A percentile compares a stretch with the other conserved stretches of the same genome.
Evolutionary conservation across 2,888 invertebrate genomes (phyloP).

Genomic region (Chymomyza amoena): DNA sequence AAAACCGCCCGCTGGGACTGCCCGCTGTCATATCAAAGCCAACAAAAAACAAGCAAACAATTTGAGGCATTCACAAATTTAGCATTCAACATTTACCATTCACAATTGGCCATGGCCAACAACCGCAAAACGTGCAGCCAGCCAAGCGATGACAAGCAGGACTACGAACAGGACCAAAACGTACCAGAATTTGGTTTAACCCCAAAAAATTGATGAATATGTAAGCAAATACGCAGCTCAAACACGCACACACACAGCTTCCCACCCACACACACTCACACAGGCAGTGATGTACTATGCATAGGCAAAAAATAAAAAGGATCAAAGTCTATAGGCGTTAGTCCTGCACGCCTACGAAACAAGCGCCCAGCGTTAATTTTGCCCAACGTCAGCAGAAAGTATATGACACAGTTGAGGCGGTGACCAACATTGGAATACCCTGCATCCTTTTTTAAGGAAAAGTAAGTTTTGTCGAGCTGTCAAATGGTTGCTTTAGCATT

Average conservation of each 20-base stretch:
- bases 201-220: constrained; percentile 68
- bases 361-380: constrained; percentile 58
- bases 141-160: background rate
- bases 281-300: background rate
- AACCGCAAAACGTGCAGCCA: constrained; percentile 63
- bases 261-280: constrained; percentile 10
- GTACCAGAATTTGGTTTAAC: constrained; percentile 39
- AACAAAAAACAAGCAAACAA: constrained; percentile 62
- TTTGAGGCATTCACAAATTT: constrained; percentile 48
- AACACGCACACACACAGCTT: constrained; percentile 52
- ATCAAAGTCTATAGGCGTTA: constrained; percentile 61
- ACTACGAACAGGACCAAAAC: background rate
- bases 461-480: too few species aligned
- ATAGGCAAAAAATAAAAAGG: constrained; percentile 46
- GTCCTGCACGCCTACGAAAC: background rate
- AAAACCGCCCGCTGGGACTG: constrained; percentile 61
- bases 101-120: constrained; percentile 26
- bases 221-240: constrained; percentile 64
- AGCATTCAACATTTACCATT: background rate
- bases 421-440: too few species aligned
- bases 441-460: too few species aligned
- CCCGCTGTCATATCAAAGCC: constrained; percentile 65
- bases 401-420: constrained; percentile 16
- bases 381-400: constrained; percentile 67
- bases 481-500: too few species aligned